These are phyloP conservation scores for Zoanthus solanderi DNA, from an alignment of 92 coral and sea anemone genomes.

Conservation along the genomic window DNA sequence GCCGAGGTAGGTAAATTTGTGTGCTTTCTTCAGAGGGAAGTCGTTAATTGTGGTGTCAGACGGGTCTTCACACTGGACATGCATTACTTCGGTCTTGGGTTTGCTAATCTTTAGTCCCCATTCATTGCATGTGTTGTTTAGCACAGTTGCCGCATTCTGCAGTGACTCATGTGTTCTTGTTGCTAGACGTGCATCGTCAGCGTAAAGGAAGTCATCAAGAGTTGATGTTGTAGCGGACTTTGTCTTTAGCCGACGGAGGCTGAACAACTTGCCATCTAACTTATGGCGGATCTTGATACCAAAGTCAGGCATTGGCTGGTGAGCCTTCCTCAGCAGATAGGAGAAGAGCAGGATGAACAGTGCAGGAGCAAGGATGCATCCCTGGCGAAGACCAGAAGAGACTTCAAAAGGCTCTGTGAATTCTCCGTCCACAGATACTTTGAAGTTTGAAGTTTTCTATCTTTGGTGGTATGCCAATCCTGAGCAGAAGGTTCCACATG, in stretches of 20 bases:
- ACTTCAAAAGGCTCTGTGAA: too few species aligned
- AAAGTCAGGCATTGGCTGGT: background rate
- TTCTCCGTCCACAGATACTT: background rate
- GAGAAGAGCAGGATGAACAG: background rate
- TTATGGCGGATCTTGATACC: background rate
- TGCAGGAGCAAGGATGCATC: background rate
- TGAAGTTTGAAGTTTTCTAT: background rate
- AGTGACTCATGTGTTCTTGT: background rate
- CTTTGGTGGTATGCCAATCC: background rate
- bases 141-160: slow-evolving; percentile 1
- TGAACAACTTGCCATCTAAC: background rate
- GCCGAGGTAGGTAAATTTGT: background rate
- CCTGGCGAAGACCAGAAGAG: too few species aligned
- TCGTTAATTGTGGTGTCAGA: background rate
- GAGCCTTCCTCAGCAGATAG: background rate
- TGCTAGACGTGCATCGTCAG: background rate
- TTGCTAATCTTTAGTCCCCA: background rate
- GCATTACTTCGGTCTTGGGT: background rate
- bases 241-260: background rate
- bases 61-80: too few species aligned
- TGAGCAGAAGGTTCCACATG: background rate
- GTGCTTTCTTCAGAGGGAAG: background rate
- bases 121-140: background rate
- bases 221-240: background rate
- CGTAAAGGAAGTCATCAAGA: background rate